These are phyloP conservation scores for Papilio elwesi DNA, from an alignment of 2,888 invertebrate genomes.

Conservation along the genomic window DNA sequence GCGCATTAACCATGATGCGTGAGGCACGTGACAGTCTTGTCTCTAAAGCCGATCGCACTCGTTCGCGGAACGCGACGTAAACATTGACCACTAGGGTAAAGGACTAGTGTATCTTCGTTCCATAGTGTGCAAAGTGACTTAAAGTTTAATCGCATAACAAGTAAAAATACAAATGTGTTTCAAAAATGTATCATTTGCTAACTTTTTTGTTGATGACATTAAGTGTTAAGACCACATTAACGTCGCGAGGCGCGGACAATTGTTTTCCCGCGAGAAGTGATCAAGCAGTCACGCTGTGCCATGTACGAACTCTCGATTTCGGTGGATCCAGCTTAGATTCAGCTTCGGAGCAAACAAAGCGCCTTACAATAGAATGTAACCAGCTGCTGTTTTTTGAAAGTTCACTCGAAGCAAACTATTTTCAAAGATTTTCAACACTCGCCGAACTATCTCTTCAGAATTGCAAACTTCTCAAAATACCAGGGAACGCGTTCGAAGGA, in stretches of 20 bases:
- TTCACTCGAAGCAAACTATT: slow-evolving; percentile 88
- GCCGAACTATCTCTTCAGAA: slow-evolving; percentile 89
- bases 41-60: slow-evolving; percentile 62
- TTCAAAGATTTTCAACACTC: slow-evolving; percentile 89
- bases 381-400: slow-evolving; percentile 92
- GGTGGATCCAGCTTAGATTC: slow-evolving; percentile 86
- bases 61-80: slow-evolving; percentile 77
- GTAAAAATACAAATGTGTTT: slow-evolving; percentile 73
- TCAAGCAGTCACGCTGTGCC: slow-evolving; percentile 85
- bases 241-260: slow-evolving; percentile 72
- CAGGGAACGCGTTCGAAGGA: slow-evolving; percentile 91
- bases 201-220: slow-evolving; percentile 81
- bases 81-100: slow-evolving; percentile 68
- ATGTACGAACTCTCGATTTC: slow-evolving; percentile 88
- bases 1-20: slow-evolving; percentile 75
- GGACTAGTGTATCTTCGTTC: slow-evolving; percentile 57
- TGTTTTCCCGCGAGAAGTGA: slow-evolving; percentile 59
- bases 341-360: slow-evolving; percentile 88
- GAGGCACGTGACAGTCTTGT: slow-evolving; percentile 70
- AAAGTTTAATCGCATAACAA: slow-evolving; percentile 47
- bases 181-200: slow-evolving; percentile 81
- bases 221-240: slow-evolving; percentile 77
- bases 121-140: slow-evolving; percentile 52
- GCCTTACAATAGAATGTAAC: slow-evolving; percentile 90
- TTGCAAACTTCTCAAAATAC: slow-evolving; percentile 91